Evolutionary conservation across 2,113 vertebrate species (phyloP), one percentile per base, ranked within the genome.

Genomic region (Numenius arquata): DNA sequence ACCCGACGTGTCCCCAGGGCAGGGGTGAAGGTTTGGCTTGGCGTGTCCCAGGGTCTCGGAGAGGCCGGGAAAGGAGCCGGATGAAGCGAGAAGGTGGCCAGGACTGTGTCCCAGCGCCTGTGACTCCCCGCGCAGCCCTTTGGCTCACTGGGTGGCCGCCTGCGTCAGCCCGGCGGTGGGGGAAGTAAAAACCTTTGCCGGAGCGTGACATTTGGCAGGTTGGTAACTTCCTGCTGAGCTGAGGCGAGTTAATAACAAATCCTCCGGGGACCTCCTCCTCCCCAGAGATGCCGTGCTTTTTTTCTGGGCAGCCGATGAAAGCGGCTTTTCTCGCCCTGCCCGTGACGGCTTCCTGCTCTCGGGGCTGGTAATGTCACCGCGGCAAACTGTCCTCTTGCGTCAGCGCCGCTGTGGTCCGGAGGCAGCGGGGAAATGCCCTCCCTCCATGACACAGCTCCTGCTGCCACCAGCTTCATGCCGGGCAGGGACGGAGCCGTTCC

Each of bases 21-120:
- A 2, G 18, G 23, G 29, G 32, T 0, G 2, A 50, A 71, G 53
- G 4, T n/a, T 55, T 12, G 1, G 5, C 30, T n/a, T 0, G 1
- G 26, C 0, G 0, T 4, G n/a, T 25, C 15, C 48, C 0, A 0
- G 48, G 7, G 0, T 48, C 68, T 53, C 30, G 1, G 67, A 61
- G 79, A 5, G 34, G 53, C 53, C 1, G 6, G 48, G 53, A 20
- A 11, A 20, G 72, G 58, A 25, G 53, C 3, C 0, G 18, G 75
- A 38, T 1, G 15, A 26, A 30, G 58, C 0, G 0, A 12, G 86
- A 55, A 23, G 59, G 75, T 2, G 15, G 53, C 34, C 3, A 5
- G 59, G 43, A 53, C 38, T 8, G 0, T 45, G 63, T 65, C 47
- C 75, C 55, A 21, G 32, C 1, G 5, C 71, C 61, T 0, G 27